These are phyloP conservation scores for Elachura formosa DNA, from an alignment of 2,113 vertebrate species.

Conservation along the genomic window DNA sequence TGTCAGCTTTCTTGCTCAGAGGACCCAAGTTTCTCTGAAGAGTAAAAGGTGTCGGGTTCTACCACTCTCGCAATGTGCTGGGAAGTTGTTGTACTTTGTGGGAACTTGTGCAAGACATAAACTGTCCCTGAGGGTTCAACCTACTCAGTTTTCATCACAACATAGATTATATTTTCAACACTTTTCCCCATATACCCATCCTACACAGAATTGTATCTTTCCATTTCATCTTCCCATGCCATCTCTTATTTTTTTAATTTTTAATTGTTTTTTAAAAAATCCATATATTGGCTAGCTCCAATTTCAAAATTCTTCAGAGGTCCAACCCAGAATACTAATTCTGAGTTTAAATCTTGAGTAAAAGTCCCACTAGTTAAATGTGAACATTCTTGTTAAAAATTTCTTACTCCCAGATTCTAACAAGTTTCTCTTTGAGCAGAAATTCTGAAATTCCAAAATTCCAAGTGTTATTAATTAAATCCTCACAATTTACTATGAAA, in stretches of 20 bases:
- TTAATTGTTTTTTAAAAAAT: not conserved
- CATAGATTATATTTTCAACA: not conserved
- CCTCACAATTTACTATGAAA: not conserved
- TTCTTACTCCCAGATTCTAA: not conserved
- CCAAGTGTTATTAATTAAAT: not conserved
- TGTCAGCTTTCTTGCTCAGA: not conserved
- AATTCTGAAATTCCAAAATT: not conserved
- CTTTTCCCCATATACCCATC: not conserved
- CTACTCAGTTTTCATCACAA: constrained; percentile 7
- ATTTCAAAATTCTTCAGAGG: not conserved
- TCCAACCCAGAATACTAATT: not conserved
- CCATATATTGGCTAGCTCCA: not conserved
- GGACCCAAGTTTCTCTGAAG: not conserved
- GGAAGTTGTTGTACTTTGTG: constrained; percentile 12
- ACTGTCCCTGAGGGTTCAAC: constrained; percentile 18
- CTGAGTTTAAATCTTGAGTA: not conserved
- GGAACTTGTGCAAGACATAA: constrained; percentile 33
- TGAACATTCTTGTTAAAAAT: not conserved
- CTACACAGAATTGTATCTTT: not conserved
- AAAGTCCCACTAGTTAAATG: not conserved
- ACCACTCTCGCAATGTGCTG: not conserved
- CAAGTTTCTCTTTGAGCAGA: not conserved
- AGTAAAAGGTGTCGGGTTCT: constrained; percentile 5
- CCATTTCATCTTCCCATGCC: not conserved
- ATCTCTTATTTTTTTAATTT: not conserved